phyloP scores from a whole-genome alignment of 2,888 invertebrate genomes.

The Drosophila eohydei region DNA sequence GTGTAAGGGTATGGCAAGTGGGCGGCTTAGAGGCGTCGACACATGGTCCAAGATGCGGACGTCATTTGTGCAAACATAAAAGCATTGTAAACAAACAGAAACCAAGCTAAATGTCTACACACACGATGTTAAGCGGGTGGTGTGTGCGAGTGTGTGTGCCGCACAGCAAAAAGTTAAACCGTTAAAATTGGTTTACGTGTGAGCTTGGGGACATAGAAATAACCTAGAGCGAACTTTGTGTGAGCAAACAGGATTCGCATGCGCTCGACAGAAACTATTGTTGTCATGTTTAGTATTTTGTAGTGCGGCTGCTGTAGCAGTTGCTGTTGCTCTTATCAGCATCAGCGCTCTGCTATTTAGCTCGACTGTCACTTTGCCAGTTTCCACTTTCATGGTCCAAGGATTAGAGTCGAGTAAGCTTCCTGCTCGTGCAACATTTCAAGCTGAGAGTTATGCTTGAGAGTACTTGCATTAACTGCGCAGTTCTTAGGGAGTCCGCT shows the following conservation, averaged over 20 bases:
- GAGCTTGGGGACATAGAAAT: slow-evolving; percentile 41
- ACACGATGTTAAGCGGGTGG: background rate
- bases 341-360: slow-evolving; percentile 30
- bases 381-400: slow-evolving; percentile 23
- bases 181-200: slow-evolving; percentile 78
- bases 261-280: slow-evolving; percentile 53
- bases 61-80: slow-evolving; percentile 80
- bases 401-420: background rate
- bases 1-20: background rate
- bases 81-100: slow-evolving; percentile 81
- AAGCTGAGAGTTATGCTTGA: background rate
- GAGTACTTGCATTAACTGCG: background rate
- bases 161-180: slow-evolving; percentile 70
- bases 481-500: background rate
- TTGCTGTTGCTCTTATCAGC: slow-evolving; percentile 54
- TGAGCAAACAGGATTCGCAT: background rate
- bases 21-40: slow-evolving; percentile 12
- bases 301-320: background rate
- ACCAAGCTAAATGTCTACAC: slow-evolving; percentile 50
- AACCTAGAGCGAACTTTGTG: background rate
- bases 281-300: slow-evolving; percentile 36
- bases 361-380: slow-evolving; percentile 58
- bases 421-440: background rate
- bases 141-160: background rate
- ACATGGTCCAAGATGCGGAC: slow-evolving; percentile 58